Percentiles rank a stretch among this genome's conserved stretches.
Conservation (phyloP, 2,113 vertebrate genomes). For the Pyxicephalus adspersus region DNA sequence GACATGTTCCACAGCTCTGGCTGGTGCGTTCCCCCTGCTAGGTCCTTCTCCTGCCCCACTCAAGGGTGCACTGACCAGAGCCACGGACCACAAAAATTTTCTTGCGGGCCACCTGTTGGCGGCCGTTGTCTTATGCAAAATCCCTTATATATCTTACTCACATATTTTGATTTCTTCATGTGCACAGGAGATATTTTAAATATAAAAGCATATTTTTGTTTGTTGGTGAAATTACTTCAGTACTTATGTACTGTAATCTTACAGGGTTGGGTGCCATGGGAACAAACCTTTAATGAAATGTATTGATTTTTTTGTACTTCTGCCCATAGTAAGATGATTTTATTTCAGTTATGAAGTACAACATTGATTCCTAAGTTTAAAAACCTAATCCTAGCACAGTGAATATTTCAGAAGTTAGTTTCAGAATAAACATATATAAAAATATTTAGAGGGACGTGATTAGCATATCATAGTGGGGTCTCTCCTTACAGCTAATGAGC, state of each 20-base stretch:
- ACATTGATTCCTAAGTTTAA: background rate
- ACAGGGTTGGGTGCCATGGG: conserved; percentile 1
- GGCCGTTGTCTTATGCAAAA: too few relatives aligned
- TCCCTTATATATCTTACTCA: too few relatives aligned
- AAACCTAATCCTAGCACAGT: background rate
- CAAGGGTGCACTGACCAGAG: too few relatives aligned
- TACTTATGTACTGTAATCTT: background rate
- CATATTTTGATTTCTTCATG: background rate
- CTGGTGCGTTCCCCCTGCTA: too few relatives aligned
- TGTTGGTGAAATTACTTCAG: conserved; percentile 4
- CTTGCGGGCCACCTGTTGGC: too few relatives aligned
- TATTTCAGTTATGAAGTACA: conserved; percentile 4
- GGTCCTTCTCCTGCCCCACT: too few relatives aligned
- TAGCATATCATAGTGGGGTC: too few relatives aligned
- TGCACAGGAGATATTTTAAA: background rate
- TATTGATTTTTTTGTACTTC: conserved; percentile 40
- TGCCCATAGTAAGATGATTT: conserved; percentile 21
- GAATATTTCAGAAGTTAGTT: background rate
- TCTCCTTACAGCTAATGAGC: too few relatives aligned
- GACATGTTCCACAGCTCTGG: too few relatives aligned
- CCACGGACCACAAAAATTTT: too few relatives aligned
- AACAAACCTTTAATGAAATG: conserved; percentile 24
- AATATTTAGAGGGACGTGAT: too few relatives aligned
- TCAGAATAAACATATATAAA: too few relatives aligned
- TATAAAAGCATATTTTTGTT: conserved; percentile 18